These are phyloP conservation scores for Petrocephalus schoutedeni DNA, from an alignment of 2,797 vertebrate species.

Conservation along the genomic window DNA sequence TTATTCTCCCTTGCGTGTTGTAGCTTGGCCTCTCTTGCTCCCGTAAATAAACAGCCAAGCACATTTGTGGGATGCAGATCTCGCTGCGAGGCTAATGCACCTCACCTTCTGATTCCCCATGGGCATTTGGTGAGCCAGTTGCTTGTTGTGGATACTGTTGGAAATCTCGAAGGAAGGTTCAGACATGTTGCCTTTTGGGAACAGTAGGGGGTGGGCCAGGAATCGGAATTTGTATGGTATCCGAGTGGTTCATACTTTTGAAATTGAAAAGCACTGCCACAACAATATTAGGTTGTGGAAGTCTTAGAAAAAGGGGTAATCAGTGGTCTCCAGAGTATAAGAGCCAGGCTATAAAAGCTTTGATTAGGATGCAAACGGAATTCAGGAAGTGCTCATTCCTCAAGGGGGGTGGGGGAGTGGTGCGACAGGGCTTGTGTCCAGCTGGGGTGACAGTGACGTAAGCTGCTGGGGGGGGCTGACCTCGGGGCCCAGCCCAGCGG, in stretches of 20 bases:
- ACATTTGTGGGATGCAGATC: slow-evolving; percentile 22
- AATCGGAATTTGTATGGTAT: background rate
- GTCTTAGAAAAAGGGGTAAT: background rate
- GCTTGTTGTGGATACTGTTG: background rate
- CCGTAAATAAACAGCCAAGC: slow-evolving; percentile 18
- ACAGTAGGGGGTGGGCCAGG: background rate
- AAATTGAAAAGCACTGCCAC: background rate
- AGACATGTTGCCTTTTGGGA: background rate
- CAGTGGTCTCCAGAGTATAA: background rate
- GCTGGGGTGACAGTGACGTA: background rate
- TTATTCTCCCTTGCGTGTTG: slow-evolving; percentile 2
- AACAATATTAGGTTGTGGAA: background rate
- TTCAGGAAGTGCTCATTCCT: background rate
- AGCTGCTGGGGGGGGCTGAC: background rate
- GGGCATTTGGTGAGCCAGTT: background rate
- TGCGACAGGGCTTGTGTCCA: background rate
- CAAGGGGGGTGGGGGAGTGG: too few relatives aligned
- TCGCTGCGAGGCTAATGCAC: slow-evolving; percentile 20
- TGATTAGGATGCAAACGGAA: slow-evolving; percentile 1
- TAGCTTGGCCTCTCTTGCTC: background rate
- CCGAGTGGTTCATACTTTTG: background rate
- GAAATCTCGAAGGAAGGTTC: background rate
- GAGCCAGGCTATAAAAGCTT: background rate
- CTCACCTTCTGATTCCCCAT: background rate
- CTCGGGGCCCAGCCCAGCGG: background rate